A percentile compares a stretch with the other conserved stretches of the same genome.
These are phyloP conservation scores for Drosophila novamexicana DNA, from an alignment of 1,140 invertebrate genomes.

Conservation along the genomic window DNA sequence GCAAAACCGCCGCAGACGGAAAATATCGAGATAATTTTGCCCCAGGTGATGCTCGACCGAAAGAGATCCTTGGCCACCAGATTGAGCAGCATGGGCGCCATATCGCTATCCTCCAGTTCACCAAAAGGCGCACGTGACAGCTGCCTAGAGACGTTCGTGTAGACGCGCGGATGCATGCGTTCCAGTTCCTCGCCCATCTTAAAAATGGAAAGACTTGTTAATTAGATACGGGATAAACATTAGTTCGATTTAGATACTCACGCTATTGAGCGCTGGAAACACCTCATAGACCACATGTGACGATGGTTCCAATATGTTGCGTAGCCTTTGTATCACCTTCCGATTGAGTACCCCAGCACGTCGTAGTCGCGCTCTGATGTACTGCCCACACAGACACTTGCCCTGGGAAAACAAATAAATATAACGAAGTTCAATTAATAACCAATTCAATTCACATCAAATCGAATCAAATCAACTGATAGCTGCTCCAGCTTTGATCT, in stretches of 20 bases:
- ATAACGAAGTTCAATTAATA: slow-evolving; percentile 50
- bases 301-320: slow-evolving; percentile 77
- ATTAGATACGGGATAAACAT: neutral
- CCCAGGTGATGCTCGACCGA: slow-evolving; percentile 87
- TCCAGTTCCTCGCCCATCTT: slow-evolving; percentile 86
- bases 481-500: slow-evolving; percentile 43
- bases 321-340: slow-evolving; percentile 77
- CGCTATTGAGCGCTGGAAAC: slow-evolving; percentile 81
- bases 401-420: slow-evolving; percentile 53
- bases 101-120: slow-evolving; percentile 86
- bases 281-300: slow-evolving; percentile 81
- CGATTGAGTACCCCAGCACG: slow-evolving; percentile 81
- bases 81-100: slow-evolving; percentile 86
- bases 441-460: neutral
- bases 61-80: slow-evolving; percentile 87
- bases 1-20: slow-evolving; percentile 89
- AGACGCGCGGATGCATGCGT: slow-evolving; percentile 88
- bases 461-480: slow-evolving; percentile 12
- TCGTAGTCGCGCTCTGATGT: slow-evolving; percentile 76
- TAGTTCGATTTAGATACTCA: slow-evolving; percentile 38
- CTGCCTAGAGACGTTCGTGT: slow-evolving; percentile 87
- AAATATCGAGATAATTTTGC: slow-evolving; percentile 89
- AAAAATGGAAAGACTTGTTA: neutral
- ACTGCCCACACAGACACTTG: slow-evolving; percentile 82
- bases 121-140: slow-evolving; percentile 85